Evolutionary conservation across 2,888 invertebrate genomes (phyloP), one percentile per base, ranked within the genome.

Genomic region (Electrophaes corylata): DNA sequence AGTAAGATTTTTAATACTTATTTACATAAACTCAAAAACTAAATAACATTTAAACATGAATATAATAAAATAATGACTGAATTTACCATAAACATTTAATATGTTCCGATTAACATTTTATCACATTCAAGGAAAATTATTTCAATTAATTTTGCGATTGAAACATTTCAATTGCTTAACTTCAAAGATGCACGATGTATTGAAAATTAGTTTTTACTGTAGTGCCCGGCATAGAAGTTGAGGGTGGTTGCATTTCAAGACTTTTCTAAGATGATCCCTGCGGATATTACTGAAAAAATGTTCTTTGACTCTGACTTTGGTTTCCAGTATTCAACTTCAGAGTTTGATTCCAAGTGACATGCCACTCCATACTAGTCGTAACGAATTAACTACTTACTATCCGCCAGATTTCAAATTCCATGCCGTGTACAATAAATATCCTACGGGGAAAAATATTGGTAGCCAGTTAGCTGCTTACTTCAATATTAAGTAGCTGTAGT

Each of bases 1-100:
- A 35, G 6, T 26, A 31, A 41, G 23, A 26, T 39, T 31, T 70
- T 65, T 73, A 73, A 73, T 72, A 75, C 65, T 76, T 80, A 81
- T 79, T 80, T 78, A 79, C 77, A 80, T 26, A 73, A 69, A 72
- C 69, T 66, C 58, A 62, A 73, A 70, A 63, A 84, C 77, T 82
- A 81, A 80, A 84, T 84, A 83, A 81, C 78, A 78, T 70, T 68
- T 75, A 75, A 75, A 75, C 63, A 44, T 41, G 20, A 23, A 41
- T 49, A 52, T 81, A 82, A 72, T 79, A 77, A 46, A 51, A 51
- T 55, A 83, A 83, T 88, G 88, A 88, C 88, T 88, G 78, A 76
- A 78, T 75, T 76, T 73, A 72, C 63, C 68, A 72, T 76, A 71
- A 64, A 69, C 70, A 73, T 68, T 69, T 62, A 69, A 70, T 66